Base-by-base conservation (phyloP, 2,888 invertebrate genomes). In the Ligdia adustata region DNA sequence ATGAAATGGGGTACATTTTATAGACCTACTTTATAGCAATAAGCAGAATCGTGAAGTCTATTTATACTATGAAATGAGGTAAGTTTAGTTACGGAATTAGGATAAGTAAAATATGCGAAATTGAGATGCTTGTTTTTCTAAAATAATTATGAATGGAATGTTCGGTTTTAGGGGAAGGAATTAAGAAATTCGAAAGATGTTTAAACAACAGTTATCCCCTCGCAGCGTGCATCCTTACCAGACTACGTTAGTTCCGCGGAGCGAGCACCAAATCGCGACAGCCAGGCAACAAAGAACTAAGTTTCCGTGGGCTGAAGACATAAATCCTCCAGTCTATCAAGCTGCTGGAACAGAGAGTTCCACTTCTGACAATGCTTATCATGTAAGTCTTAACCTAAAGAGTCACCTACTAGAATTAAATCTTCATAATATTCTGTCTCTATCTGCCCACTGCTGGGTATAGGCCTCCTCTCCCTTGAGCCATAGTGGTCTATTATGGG, bases 141-240 rank as follows among this genome's bases (percentile, higher is more conserved):
- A n/a, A n/a, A n/a, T 49, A 39, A 44, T 55, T 53, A 44, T 57
- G 12, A 44, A 46, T 51, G 7, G 46, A 51, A 38, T 32, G 15
- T 15, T 32, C 45, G 31, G 22, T 68, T 69, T 43, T 55, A 74
- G 77, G 50, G 71, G 69, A 68, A 46, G n/a, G n/a, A n/a, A 18
- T 18, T 18, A 4, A 18, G 18, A 43, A 37, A 24, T 16, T 18
- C 47, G 4, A 13, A 78, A 60, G 61, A 91, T 87, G 93, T 92
- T 80, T 57, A 90, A 89, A 65, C 90, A 89, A 67, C 89, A 90
- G 62, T 52, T 83, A 24, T 81, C 90, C 7, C 84, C 88, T 2
- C 78, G 90, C 27, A 88, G 82, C 56, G 82, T 90, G 24, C 90
- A 90, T 53, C 90, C 90, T 2, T 91, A 91, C 55, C 91, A 91